phyloP scores from a whole-genome alignment of 2,113 vertebrate genomes.

The Corvus cornix region DNA sequence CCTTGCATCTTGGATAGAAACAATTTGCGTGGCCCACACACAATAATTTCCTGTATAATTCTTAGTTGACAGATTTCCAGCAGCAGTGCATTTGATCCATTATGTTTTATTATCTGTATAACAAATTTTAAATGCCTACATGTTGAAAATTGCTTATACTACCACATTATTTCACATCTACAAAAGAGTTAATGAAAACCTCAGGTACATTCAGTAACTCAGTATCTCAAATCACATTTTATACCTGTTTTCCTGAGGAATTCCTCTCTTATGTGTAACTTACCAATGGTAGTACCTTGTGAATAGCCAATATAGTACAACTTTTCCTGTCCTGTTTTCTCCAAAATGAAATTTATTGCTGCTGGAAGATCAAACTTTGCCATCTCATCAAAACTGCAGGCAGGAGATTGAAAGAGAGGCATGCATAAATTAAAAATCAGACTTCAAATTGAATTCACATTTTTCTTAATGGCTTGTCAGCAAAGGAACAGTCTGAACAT shows the following conservation, averaged over 20 bases:
- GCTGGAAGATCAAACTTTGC: slow-evolving; percentile 86
- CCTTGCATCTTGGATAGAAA: not conserved
- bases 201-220: not conserved
- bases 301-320: slow-evolving; percentile 85
- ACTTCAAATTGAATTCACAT: not conserved
- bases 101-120: not conserved
- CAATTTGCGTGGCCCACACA: not conserved
- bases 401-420: not conserved
- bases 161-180: not conserved
- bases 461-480: not conserved
- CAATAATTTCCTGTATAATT: not conserved
- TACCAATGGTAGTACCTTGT: slow-evolving; percentile 84
- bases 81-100: not conserved
- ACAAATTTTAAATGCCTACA: not conserved
- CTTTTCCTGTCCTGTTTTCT: slow-evolving; percentile 78
- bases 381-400: slow-evolving; percentile 83
- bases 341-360: slow-evolving; percentile 78
- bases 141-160: not conserved
- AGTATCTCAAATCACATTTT: not conserved
- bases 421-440: not conserved
- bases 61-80: not conserved
- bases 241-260: not conserved
- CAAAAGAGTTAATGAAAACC: not conserved
- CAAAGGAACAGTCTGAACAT: not conserved
- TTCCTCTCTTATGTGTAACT: not conserved